These are phyloP conservation scores for Machimus atricapillus DNA, from an alignment of 2,888 invertebrate species.

Conservation along the genomic window DNA sequence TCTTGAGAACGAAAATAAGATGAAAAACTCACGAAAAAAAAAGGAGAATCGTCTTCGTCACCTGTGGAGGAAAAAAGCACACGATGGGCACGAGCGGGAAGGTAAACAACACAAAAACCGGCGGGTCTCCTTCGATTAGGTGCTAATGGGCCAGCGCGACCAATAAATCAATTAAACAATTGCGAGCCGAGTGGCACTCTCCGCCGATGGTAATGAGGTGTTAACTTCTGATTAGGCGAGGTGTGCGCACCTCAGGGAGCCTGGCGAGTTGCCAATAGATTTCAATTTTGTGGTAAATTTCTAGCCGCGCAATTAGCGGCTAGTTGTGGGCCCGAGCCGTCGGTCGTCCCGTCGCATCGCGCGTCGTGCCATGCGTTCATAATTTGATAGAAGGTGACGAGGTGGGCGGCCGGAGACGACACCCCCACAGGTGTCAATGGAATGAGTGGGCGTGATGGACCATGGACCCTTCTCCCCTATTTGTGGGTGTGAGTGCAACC, in stretches of 20 bases:
- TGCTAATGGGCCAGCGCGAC: conserved; percentile 35
- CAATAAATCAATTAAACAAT: conserved; percentile 38
- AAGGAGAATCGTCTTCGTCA: neutral
- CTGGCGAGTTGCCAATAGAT: neutral
- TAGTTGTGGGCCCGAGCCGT: neutral
- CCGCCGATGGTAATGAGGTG: conserved; percentile 26
- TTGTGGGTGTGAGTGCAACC: neutral
- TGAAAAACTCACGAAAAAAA: neutral
- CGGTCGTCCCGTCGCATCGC: neutral
- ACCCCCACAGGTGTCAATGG: neutral
- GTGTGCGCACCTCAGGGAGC: neutral
- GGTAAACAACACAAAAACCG: conserved; percentile 32
- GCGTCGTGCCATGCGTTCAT: neutral
- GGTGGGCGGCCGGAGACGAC: neutral
- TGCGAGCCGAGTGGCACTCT: conserved; percentile 14
- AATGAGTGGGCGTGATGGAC: neutral
- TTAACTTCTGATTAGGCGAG: conserved; percentile 25
- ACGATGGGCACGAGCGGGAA: conserved; percentile 30
- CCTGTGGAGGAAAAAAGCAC: neutral
- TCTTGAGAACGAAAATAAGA: conserved; percentile 9
- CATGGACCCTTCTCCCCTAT: neutral
- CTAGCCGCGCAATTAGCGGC: neutral
- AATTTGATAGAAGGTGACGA: neutral
- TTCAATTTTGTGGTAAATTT: conserved; percentile 29
- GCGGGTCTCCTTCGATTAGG: conserved; percentile 39